Evolutionary conservation across 2,113 vertebrate species (phyloP), one percentile per base, ranked within the genome.

Genomic region (Leptocoma aspasia): DNA sequence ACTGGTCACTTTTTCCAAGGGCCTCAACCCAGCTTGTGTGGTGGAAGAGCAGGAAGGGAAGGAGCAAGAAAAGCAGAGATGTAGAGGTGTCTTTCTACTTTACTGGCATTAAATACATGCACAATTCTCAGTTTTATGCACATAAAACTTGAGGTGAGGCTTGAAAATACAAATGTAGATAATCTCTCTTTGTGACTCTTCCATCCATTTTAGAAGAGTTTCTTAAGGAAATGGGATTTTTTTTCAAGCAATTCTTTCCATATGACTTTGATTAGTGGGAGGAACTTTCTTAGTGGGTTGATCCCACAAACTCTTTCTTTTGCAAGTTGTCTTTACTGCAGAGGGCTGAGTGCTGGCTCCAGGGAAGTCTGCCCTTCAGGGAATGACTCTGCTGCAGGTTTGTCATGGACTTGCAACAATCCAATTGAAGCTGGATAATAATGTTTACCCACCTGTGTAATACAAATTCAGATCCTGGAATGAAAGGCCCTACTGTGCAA

Each of bases 391-490:
- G 23, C 42, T 82, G 41, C 61, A 35, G 52, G 31, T 66, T 90
- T 69, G 50, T 86, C 61, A 11, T 8, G 65, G 39, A 14, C 30
- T 65, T 41, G 11, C 47, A 80, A 63, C 72, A 15, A 78, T 92
- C 65, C 86, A 31, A 35, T 39, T 81, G 85, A 54, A 85, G 66
- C 13, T 49, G 83, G 89, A 82, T 91, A 94, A 95, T 85, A 78
- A 81, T 91, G 90, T 94, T 97, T 94, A 92, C 79, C 47, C 90
- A 85, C 90, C 93, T 96, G 97, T 87, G 88, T 70, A 91, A 92
- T 90, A 44, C 66, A 81, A 63, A 65, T 91, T 83, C 75, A 71
- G 75, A 37, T 44, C 33, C 82, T 66, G 15, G 49, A 82, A 92
- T 94, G 96, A 96, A 95, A 96, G 82, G 93, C 82, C 27, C 47